A percentile compares a stretch with the other conserved stretches of the same genome.
Evolutionary conservation across 2,797 vertebrate species (phyloP).

Genomic region (Rhinatrema bivittatum): DNA sequence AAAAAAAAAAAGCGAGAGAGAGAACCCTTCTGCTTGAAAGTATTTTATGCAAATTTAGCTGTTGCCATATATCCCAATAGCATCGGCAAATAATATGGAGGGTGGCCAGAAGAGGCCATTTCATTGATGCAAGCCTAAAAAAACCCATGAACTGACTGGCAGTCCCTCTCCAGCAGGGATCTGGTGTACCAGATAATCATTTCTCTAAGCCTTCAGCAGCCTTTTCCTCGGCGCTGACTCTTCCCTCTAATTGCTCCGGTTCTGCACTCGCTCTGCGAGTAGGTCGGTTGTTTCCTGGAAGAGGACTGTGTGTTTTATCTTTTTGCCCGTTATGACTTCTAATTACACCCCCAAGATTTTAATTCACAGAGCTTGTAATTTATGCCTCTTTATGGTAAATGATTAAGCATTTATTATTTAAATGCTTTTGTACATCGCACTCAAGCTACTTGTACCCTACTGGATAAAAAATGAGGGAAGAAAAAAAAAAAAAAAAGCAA

Average conservation of each 20-base stretch:
- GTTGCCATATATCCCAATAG: too few relatives aligned
- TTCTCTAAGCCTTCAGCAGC: conserved; percentile 18
- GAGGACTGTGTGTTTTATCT: conserved; percentile 36
- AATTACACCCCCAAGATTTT: conserved; percentile 36
- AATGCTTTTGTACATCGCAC: conserved; percentile 19
- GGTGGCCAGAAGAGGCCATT: too few relatives aligned
- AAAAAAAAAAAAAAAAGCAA: neutral
- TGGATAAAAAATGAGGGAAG: conserved; percentile 15
- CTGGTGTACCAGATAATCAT: too few relatives aligned
- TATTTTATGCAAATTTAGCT: too few relatives aligned
- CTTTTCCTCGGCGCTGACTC: neutral
- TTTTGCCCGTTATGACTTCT: conserved; percentile 30
- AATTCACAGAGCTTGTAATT: conserved; percentile 34
- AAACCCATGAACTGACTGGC: too few relatives aligned
- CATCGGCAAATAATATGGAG: too few relatives aligned
- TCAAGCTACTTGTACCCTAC: conserved; percentile 16
- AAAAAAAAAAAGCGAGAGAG: too few relatives aligned
- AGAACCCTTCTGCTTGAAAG: too few relatives aligned
- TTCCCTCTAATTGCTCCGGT: conserved; percentile 25
- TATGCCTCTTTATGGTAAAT: conserved; percentile 32
- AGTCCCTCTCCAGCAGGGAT: too few relatives aligned
- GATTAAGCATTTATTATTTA: conserved; percentile 34
- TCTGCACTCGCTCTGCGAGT: conserved; percentile 17
- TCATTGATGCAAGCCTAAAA: too few relatives aligned
- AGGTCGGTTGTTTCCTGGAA: conserved; percentile 22